Evolutionary conservation across 1,140 invertebrate species (phyloP).

Genomic region (Drosophila athabasca): DNA sequence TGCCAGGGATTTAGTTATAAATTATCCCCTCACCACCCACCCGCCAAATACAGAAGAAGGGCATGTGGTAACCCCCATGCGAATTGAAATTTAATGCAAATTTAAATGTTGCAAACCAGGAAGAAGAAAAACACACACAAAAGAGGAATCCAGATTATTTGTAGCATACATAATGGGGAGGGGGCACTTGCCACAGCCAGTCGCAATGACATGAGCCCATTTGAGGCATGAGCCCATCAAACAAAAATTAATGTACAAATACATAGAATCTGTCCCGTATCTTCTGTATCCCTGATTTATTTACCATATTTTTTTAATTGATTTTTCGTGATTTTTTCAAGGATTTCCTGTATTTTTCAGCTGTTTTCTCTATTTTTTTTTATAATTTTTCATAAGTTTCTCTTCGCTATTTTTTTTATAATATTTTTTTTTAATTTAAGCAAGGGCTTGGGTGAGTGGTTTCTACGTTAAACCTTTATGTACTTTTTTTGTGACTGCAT

Average conservation of each 20-base stretch:
- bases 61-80: constrained; percentile 17
- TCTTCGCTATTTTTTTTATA: neutral
- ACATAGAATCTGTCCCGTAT: neutral
- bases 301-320: too few relatives aligned
- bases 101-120: constrained; percentile 35
- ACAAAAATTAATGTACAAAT: constrained; percentile 4
- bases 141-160: constrained; percentile 48
- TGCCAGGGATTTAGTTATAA: constrained; percentile 78
- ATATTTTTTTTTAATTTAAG: constrained; percentile 58
- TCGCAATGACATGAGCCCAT: constrained; percentile 16
- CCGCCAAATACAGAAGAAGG: constrained; percentile 32
- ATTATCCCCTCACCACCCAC: constrained; percentile 22
- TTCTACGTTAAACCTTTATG: constrained; percentile 23
- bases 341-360: constrained; percentile 49
- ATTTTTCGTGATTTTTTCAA: too few relatives aligned
- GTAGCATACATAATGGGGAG: constrained; percentile 52
- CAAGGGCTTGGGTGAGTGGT: neutral
- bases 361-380: constrained; percentile 3
- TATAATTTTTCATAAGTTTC: constrained; percentile 8
- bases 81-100: constrained; percentile 81
- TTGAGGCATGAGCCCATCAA: constrained; percentile 34
- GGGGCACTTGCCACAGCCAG: constrained; percentile 7
- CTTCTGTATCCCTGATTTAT: too few relatives aligned
- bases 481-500: constrained; percentile 25
- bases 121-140: neutral